These are phyloP conservation scores for Protomyctophum bolini DNA, from an alignment of 2,113 vertebrate genomes.

Conservation along the genomic window DNA sequence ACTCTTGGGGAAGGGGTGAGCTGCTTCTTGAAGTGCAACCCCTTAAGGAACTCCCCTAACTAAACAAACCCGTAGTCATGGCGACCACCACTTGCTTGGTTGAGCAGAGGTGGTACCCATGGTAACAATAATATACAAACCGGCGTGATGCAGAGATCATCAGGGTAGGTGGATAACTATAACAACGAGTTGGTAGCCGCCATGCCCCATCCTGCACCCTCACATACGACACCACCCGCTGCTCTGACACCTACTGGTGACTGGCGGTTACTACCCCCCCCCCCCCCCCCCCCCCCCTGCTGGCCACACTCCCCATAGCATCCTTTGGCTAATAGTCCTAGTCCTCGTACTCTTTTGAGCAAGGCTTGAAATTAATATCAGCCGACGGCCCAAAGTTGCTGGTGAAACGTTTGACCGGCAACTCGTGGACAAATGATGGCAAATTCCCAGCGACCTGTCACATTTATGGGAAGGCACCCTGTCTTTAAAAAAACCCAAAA, in stretches of 20 bases:
- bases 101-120: constrained; percentile 67
- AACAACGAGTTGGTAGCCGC: constrained; percentile 85
- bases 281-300: not conserved
- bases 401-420: constrained; percentile 4
- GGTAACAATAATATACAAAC: constrained; percentile 83
- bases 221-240: constrained; percentile 55
- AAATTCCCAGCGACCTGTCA: not conserved
- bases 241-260: not conserved
- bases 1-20: too few species aligned
- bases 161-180: constrained; percentile 99
- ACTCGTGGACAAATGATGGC: not conserved
- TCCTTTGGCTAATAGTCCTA: not conserved
- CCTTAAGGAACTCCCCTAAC: too few species aligned
- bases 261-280: constrained; percentile 28
- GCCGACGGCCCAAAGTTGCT: constrained; percentile 23
- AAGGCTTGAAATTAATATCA: constrained; percentile 14
- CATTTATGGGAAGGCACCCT: constrained; percentile 19
- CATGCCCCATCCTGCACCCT: constrained; percentile 70
- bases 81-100: constrained; percentile 57
- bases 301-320: too few species aligned
- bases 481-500: not conserved
- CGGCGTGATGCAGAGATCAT: constrained; percentile 82
- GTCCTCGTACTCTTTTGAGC: constrained; percentile 8
- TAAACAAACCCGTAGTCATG: constrained; percentile 29
- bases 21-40: not conserved